A percentile compares a stretch with the other conserved stretches of the same genome.
These are phyloP conservation scores for Sebastes diaconus DNA, from an alignment of 2,797 vertebrate genomes.

Conservation along the genomic window DNA sequence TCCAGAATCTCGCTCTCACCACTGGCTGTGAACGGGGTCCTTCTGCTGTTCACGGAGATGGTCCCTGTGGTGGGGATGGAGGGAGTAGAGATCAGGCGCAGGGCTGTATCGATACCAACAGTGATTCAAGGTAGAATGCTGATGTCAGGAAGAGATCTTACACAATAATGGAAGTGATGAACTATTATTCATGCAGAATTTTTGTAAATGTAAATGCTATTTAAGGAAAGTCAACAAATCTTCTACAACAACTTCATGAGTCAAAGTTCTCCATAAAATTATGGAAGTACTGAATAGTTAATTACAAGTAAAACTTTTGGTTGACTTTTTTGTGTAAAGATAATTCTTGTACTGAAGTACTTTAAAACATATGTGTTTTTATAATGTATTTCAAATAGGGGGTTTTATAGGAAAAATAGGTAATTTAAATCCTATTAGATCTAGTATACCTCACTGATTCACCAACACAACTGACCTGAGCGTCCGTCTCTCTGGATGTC, in stretches of 20 bases:
- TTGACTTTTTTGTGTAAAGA: neutral
- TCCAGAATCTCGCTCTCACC: constrained; percentile 98
- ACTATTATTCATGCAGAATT: neutral
- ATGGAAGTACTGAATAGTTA: no score
- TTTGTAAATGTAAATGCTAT: neutral
- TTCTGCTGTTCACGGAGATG: constrained; percentile 97
- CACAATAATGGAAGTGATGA: neutral
- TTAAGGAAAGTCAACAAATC: neutral
- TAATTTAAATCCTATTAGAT: neutral
- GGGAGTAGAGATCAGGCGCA: neutral
- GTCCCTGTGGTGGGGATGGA: constrained; percentile 83
- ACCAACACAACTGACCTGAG: constrained; percentile 85
- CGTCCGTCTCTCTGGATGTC: constrained; percentile 97
- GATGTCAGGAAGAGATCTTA: neutral
- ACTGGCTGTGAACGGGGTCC: constrained; percentile 96
- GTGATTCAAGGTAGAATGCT: neutral
- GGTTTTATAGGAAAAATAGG: neutral
- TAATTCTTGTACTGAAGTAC: neutral
- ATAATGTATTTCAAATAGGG: neutral
- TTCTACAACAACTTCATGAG: neutral
- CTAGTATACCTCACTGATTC: neutral
- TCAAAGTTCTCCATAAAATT: neutral
- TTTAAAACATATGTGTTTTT: neutral
- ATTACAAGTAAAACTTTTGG: neutral
- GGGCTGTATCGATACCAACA: neutral